Conservation (phyloP, 2,888 invertebrate genomes). For the Leptinotarsa peninsularis region DNA sequence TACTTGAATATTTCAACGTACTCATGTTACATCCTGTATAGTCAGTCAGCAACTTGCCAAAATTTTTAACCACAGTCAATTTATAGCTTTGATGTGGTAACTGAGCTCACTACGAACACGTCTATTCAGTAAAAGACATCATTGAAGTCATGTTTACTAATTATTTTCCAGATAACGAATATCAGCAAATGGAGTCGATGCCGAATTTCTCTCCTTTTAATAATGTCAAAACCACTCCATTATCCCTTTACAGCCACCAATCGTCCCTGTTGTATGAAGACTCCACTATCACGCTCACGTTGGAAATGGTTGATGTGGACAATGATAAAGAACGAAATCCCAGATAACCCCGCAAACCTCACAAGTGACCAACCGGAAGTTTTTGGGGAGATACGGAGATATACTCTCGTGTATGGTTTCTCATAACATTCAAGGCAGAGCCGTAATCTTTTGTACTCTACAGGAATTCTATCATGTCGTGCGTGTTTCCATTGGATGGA, state of each 20-base stretch:
- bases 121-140: too few species aligned
- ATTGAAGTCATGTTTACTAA: too few species aligned
- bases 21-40: too few species aligned
- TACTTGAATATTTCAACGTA: too few species aligned
- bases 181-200: too few species aligned
- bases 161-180: too few species aligned
- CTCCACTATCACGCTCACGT: constrained; percentile 13
- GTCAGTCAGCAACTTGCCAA: too few species aligned
- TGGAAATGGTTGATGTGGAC: constrained; percentile 28
- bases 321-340: constrained; percentile 31
- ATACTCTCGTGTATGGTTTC: constrained; percentile 23
- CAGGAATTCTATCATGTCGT: background rate
- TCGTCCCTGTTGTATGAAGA: background rate
- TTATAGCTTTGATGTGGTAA: too few species aligned
- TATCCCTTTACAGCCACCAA: background rate
- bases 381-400: constrained; percentile 24
- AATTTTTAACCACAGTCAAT: too few species aligned
- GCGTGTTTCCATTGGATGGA: background rate
- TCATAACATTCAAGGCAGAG: constrained; percentile 1
- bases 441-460: background rate
- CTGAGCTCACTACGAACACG: too few species aligned
- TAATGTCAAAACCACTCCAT: background rate
- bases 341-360: constrained; percentile 28
- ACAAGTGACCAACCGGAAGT: constrained; percentile 24
- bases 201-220: background rate